phyloP scores from a whole-genome alignment of 2,113 vertebrate genomes.

The Chionomys nivalis region DNA sequence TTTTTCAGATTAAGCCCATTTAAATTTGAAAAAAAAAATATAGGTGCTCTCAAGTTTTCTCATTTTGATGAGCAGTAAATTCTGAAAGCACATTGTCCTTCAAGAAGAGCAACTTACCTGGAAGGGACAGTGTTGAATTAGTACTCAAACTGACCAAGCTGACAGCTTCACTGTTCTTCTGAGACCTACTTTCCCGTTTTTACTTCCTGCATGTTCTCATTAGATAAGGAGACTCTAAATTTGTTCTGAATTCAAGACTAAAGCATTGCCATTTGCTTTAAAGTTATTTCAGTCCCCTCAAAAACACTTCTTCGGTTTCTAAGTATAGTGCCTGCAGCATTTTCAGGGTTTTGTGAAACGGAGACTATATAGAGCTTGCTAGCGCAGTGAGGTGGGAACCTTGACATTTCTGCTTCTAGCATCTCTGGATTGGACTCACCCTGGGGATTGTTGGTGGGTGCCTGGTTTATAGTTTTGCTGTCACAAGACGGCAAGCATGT shows the following conservation, averaged over 20 bases:
- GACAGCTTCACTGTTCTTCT: background rate
- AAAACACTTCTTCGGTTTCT: conserved; percentile 57
- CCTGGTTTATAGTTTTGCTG: background rate
- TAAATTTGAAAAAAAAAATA: background rate
- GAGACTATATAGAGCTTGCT: conserved; percentile 39
- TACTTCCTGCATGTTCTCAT: conserved; percentile 50
- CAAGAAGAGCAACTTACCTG: background rate
- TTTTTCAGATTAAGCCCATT: conserved; percentile 3
- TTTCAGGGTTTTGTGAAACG: conserved; percentile 51
- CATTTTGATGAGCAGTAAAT: background rate
- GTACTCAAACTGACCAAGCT: background rate
- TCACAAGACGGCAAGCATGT: background rate
- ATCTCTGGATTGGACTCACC: background rate
- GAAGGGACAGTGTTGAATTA: conserved; percentile 1
- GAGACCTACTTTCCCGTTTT: conserved; percentile 59
- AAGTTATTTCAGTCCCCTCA: conserved; percentile 65
- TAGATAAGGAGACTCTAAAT: conserved; percentile 62
- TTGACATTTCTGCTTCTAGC: conserved; percentile 36
- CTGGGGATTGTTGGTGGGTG: background rate
- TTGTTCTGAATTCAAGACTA: conserved; percentile 62
- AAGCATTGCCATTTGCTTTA: conserved; percentile 62
- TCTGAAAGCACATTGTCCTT: conserved; percentile 12
- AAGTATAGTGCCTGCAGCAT: conserved; percentile 52
- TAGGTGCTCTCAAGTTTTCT: conserved; percentile 1
- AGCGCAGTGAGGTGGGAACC: conserved; percentile 8